Conservation (phyloP, 2,113 vertebrate species). For the Azemiops feae region DNA sequence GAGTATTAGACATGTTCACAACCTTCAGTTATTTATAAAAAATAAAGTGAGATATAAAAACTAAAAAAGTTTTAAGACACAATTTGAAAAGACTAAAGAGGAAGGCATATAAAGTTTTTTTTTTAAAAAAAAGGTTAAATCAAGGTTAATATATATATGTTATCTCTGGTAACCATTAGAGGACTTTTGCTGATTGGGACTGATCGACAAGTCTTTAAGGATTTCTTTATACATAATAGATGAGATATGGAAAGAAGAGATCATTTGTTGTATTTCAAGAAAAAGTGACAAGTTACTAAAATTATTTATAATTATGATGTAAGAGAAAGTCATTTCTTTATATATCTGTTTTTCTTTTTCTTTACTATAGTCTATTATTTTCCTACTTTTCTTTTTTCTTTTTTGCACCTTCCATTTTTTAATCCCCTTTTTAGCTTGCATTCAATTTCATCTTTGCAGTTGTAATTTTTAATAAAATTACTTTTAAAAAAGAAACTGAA, state of each 20-base stretch:
- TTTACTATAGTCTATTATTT: not conserved
- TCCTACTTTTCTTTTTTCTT: not conserved
- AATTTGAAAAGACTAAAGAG: not conserved
- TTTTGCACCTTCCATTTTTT: not conserved
- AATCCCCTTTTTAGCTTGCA: not conserved
- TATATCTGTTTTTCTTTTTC: not conserved
- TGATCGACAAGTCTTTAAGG: not conserved
- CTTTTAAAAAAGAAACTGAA: not conserved
- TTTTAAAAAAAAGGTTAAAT: not conserved
- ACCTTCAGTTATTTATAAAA: not conserved
- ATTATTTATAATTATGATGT: not conserved
- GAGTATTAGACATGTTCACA: not conserved
- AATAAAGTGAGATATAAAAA: not conserved
- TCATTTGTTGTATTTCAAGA: not conserved
- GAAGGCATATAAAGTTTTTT: not conserved
- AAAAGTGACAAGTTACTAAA: not conserved
- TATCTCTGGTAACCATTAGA: not conserved
- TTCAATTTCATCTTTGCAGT: not conserved
- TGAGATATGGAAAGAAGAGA: not conserved
- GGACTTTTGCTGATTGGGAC: not conserved
- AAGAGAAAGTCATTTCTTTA: not conserved
- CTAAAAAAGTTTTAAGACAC: not conserved
- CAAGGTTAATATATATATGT: not conserved
- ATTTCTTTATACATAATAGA: not conserved
- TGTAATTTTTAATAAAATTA: not conserved